phyloP scores from a whole-genome alignment of 2,888 invertebrate species.

The Pterostichus madidus region DNA sequence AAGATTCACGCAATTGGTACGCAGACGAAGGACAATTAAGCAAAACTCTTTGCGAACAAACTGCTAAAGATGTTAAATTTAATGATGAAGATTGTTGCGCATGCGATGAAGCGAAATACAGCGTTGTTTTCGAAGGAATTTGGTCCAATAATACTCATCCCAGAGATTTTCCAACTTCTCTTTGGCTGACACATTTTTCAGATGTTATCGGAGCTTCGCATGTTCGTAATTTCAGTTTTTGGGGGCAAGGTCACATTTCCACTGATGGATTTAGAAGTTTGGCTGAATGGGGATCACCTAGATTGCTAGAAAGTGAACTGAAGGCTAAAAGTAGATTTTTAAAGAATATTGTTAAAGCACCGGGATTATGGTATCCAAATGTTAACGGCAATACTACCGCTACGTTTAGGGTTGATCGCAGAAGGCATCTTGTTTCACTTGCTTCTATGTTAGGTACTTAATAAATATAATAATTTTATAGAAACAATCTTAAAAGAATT shows the following conservation, averaged over 20 bases:
- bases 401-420: slow-evolving; percentile 90
- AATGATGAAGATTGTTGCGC: slow-evolving; percentile 89
- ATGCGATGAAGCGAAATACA: slow-evolving; percentile 97
- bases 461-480: slow-evolving; percentile 19
- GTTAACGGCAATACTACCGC: slow-evolving; percentile 91
- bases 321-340: slow-evolving; percentile 88
- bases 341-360: slow-evolving; percentile 92
- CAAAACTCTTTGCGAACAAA: slow-evolving; percentile 88
- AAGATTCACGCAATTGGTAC: slow-evolving; percentile 90
- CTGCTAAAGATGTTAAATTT: slow-evolving; percentile 82
- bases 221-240: slow-evolving; percentile 91
- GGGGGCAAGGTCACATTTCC: slow-evolving; percentile 93
- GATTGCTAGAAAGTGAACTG: slow-evolving; percentile 92
- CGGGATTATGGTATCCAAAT: slow-evolving; percentile 93
- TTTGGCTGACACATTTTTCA: slow-evolving; percentile 97
- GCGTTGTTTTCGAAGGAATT: slow-evolving; percentile 93
- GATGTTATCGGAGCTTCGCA: slow-evolving; percentile 98
- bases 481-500: too few species aligned
- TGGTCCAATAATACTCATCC: slow-evolving; percentile 98
- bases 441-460: slow-evolving; percentile 90
- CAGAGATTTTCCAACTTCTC: slow-evolving; percentile 94
- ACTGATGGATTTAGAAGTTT: slow-evolving; percentile 91
- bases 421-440: slow-evolving; percentile 91
- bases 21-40: slow-evolving; percentile 92
- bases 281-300: slow-evolving; percentile 94